Evolutionary conservation across 2,113 vertebrate genomes (phyloP), one percentile per base, ranked within the genome.

Genomic region (Aptenodytes forsteri): DNA sequence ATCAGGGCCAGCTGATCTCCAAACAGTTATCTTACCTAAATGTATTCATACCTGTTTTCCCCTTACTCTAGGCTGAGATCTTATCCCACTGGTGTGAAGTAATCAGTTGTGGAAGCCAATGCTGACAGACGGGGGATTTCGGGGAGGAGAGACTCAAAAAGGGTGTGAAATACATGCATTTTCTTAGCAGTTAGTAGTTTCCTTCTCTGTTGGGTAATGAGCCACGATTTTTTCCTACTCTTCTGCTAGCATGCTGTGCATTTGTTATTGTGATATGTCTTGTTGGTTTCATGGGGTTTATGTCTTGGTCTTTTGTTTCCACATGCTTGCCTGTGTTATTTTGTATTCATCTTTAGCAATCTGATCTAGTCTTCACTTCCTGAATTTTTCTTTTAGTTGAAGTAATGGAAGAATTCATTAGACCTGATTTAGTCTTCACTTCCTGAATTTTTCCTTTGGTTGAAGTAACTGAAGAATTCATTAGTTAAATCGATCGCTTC

Each of bases 351-450:
- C 64, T 83, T 54, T 59, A 81, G 47, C 38, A 58, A 42, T 67
- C 32, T 78, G 64, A 91, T 81, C 92, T 78, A 42, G 12, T 38
- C 50, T 84, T 83, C 47, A 38, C 59, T 70, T 92, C 32, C 83
- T 40, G 22, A 73, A 47, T 83, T 89, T 34, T 52, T 77, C 55
- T 92, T 91, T 67, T 78, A 7, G 34, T 61, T 79, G 62, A 88
- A 88, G 25, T 47, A 93, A 71, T 71, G 22, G 66, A 83, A 52
- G 32, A 84, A 91, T 38, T 89, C 38, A 71, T 91, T 87, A 89
- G 32, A n/a, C n/a, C n/a, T n/a, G 64, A 91, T 81, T 93, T 78
- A 42, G 12, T 38, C 50, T 84, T 83, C 47, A 38, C 59, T 70
- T 92, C 32, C 83, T 40, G 22, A 73, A 47, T 83, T 89, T 34